Evolutionary conservation across 1,140 invertebrate genomes (phyloP).

Genomic region (Drosophila teissieri): DNA sequence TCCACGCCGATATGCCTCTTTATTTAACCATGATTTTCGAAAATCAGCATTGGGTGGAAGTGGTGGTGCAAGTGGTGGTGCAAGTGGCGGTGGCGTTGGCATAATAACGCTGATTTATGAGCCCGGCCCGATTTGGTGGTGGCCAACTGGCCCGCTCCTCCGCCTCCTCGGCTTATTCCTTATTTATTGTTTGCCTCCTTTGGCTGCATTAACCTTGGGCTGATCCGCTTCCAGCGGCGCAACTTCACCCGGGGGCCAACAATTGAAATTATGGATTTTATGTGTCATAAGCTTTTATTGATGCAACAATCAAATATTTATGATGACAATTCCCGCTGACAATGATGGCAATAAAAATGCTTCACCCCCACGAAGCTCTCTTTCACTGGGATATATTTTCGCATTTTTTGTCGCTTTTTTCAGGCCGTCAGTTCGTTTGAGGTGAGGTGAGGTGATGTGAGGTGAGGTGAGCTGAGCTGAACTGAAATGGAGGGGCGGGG

Average conservation of each 20-base stretch:
- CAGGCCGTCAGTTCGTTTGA: not conserved
- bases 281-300: constrained; percentile 83
- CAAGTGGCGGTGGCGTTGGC: not conserved
- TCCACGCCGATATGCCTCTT: constrained; percentile 2
- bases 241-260: constrained; percentile 51
- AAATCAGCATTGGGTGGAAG: constrained; percentile 19
- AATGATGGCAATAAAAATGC: constrained; percentile 80
- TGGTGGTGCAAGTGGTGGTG: not conserved
- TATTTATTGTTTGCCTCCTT: constrained; percentile 53
- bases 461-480: not conserved
- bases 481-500: not conserved
- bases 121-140: constrained; percentile 3
- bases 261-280: constrained; percentile 83
- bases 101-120: constrained; percentile 35
- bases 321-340: constrained; percentile 80
- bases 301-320: constrained; percentile 83
- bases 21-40: constrained; percentile 27
- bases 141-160: not conserved
- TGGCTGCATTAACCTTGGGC: constrained; percentile 53
- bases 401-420: constrained; percentile 12
- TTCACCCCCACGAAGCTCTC: constrained; percentile 32
- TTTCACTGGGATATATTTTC: constrained; percentile 1
- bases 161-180: constrained; percentile 20
- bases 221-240: constrained; percentile 29
- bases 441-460: constrained; percentile 5